Percentiles rank a stretch among this genome's conserved stretches.
Evolutionary conservation across 2,113 vertebrate genomes (phyloP).

Genomic region (Sminthopsis crassicaudata): DNA sequence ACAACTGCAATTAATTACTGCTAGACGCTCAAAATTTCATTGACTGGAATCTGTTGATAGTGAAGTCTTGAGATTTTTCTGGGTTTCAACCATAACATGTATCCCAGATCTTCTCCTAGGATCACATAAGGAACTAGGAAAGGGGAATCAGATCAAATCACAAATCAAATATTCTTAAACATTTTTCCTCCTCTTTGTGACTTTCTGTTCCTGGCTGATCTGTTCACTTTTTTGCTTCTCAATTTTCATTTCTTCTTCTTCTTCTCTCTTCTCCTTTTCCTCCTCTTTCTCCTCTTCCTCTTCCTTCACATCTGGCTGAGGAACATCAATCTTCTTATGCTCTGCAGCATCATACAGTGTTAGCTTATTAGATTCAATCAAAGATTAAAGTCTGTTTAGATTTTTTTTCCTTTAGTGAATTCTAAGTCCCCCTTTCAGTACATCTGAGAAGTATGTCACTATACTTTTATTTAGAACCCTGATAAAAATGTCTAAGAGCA

Average conservation of each 20-base stretch:
- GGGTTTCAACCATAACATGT: constrained; percentile 83
- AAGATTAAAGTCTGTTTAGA: background rate
- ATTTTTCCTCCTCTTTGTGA: constrained; percentile 92
- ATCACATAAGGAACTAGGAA: constrained; percentile 73
- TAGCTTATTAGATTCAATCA: background rate
- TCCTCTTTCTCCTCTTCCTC: constrained; percentile 86
- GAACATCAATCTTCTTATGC: constrained; percentile 97
- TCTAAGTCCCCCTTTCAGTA: background rate
- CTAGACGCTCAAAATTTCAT: constrained; percentile 86
- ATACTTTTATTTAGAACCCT: background rate
- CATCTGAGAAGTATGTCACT: background rate
- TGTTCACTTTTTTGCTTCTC: constrained; percentile 90
- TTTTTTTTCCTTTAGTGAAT: background rate
- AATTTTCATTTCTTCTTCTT: constrained; percentile 84
- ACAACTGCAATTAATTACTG: constrained; percentile 86
- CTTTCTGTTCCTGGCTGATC: constrained; percentile 96
- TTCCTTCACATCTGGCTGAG: constrained; percentile 97
- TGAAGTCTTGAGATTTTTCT: constrained; percentile 84
- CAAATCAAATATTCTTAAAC: constrained; percentile 78
- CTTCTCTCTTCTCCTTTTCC: constrained; percentile 84
- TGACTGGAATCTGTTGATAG: constrained; percentile 84
- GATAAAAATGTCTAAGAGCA: background rate
- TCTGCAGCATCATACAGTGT: constrained; percentile 80
- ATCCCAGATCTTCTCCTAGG: constrained; percentile 83
- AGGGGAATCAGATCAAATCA: constrained; percentile 77